Conservation (phyloP, 2,797 vertebrate genomes). For the Trichosurus vulpecula region DNA sequence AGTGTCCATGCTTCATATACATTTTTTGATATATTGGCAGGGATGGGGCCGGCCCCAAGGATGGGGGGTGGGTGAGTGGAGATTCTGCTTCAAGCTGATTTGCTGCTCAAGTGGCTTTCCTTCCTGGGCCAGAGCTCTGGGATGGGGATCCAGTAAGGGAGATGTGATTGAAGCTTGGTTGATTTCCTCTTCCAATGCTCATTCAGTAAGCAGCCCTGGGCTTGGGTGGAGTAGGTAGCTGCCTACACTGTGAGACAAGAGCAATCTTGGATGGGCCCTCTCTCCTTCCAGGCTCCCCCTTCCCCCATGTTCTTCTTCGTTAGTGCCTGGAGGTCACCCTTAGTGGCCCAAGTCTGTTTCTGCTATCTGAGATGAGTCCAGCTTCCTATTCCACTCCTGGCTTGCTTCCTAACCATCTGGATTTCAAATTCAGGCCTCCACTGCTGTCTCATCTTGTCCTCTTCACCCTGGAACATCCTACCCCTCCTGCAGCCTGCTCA, state of each 20-base stretch:
- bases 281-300: background rate
- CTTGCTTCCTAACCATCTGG: background rate
- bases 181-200: background rate
- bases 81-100: background rate
- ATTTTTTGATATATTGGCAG: background rate
- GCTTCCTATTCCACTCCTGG: background rate
- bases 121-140: background rate
- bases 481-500: background rate
- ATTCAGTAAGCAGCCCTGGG: background rate
- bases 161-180: background rate
- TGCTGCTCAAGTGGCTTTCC: background rate
- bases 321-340: background rate
- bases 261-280: no score
- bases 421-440: background rate
- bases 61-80: background rate
- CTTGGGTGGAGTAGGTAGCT: no score
- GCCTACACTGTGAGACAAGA: no score
- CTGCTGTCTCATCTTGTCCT: background rate
- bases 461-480: background rate
- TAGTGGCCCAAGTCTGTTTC: background rate
- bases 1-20: background rate
- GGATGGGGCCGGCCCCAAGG: background rate
- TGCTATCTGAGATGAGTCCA: background rate
- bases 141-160: background rate
- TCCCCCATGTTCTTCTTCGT: background rate